Evolutionary conservation across 2,888 invertebrate species (phyloP).

Genomic region (Acrobasis suavella): DNA sequence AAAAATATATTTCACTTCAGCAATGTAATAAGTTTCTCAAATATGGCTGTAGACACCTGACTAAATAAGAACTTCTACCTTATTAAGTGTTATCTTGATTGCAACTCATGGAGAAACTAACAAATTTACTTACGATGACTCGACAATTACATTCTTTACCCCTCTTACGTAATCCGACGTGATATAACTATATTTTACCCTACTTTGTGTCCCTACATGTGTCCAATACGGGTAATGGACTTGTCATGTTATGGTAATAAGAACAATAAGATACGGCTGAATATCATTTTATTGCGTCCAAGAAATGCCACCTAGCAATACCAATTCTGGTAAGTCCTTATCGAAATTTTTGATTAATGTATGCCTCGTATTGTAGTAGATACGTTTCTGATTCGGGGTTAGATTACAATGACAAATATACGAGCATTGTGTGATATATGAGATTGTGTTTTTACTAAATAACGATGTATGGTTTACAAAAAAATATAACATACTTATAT

Average conservation of each 20-base stretch:
- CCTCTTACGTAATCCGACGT: slow-evolving; percentile 45
- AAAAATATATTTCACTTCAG: too few relatives aligned
- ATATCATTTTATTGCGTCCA: slow-evolving; percentile 68
- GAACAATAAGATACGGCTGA: slow-evolving; percentile 61
- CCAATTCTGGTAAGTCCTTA: slow-evolving; percentile 56
- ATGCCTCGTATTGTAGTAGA: slow-evolving; percentile 4
- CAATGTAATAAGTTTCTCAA: neutral
- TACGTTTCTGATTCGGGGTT: slow-evolving; percentile 24
- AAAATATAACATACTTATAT: too few relatives aligned
- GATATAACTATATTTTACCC: slow-evolving; percentile 48
- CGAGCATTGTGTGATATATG: slow-evolving; percentile 39
- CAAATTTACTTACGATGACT: slow-evolving; percentile 65
- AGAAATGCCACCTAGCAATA: slow-evolving; percentile 50
- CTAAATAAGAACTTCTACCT: slow-evolving; percentile 40
- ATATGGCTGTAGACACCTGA: slow-evolving; percentile 30
- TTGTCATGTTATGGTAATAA: slow-evolving; percentile 81
- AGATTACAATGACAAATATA: slow-evolving; percentile 63
- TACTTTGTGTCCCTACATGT: slow-evolving; percentile 49
- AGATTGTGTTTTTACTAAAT: slow-evolving; percentile 36
- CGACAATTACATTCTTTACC: slow-evolving; percentile 39
- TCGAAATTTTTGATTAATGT: slow-evolving; percentile 38
- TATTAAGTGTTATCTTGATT: slow-evolving; percentile 54
- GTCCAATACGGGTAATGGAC: slow-evolving; percentile 71
- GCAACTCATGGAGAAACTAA: slow-evolving; percentile 58
- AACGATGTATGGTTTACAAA: neutral